Evolutionary conservation across 1,140 invertebrate species (phyloP).

Genomic region (Lepeophtheirus salmonis): DNA sequence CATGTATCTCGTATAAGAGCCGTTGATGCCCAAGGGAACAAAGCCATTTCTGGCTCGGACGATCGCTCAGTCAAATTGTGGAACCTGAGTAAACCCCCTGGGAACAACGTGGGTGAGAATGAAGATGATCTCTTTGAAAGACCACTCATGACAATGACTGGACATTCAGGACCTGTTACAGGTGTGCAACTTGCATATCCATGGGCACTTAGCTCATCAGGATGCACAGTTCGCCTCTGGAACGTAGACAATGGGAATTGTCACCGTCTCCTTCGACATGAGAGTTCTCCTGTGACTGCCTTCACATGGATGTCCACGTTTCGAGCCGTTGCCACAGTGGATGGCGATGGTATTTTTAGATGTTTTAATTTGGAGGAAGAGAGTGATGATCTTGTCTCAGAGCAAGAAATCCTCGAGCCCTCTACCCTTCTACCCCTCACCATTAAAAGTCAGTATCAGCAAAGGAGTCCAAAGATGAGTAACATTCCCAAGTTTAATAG

Average conservation of each 20-base stretch:
- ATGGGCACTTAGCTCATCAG: background rate
- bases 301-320: constrained; percentile 16
- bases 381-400: background rate
- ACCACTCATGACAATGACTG: constrained; percentile 4
- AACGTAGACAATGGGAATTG: background rate
- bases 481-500: constrained; percentile 1
- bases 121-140: background rate
- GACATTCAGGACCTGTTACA: constrained; percentile 12
- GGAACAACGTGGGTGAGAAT: background rate
- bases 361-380: constrained; percentile 2
- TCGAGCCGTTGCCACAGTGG: constrained; percentile 6
- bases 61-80: constrained; percentile 14
- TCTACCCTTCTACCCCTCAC: background rate
- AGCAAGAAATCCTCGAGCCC: constrained; percentile 4
- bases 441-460: background rate
- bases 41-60: constrained; percentile 6
- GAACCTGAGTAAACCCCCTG: background rate
- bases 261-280: background rate
- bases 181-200: constrained; percentile 4
- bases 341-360: background rate
- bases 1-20: constrained; percentile 8
- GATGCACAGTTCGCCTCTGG: constrained; percentile 6
- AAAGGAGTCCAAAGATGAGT: background rate
- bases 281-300: constrained; percentile 1
- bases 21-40: background rate